Evolutionary conservation across 2,797 vertebrate genomes (phyloP).

Genomic region (Fistularia tabacaria): DNA sequence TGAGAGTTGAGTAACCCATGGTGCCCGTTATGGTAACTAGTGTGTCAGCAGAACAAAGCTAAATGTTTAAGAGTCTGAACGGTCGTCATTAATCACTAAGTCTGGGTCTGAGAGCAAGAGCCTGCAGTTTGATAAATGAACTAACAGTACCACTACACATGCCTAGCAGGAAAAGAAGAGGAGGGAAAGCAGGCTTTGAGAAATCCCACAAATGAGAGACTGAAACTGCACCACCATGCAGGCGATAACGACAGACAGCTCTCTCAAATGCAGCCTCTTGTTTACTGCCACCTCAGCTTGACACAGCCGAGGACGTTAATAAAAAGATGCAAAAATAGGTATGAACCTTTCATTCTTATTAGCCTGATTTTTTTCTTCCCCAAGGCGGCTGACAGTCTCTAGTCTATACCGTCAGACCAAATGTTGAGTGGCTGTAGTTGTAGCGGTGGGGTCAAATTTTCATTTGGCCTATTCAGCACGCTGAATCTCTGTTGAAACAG

Average conservation of each 20-base stretch:
- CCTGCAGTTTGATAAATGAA: constrained; percentile 70
- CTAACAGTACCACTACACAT: constrained; percentile 44
- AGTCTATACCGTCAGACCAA: constrained; percentile 16
- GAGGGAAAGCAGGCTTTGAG: constrained; percentile 17
- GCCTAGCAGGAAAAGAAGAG: constrained; percentile 45
- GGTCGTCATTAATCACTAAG: constrained; percentile 68
- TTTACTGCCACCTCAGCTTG: constrained; percentile 39
- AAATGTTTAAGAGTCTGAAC: constrained; percentile 73
- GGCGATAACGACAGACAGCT: constrained; percentile 34
- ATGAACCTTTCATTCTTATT: constrained; percentile 21
- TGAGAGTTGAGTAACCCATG: constrained; percentile 52
- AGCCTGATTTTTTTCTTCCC: constrained; percentile 14
- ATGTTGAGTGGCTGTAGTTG: constrained; percentile 25
- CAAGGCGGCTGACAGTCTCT: constrained; percentile 12
- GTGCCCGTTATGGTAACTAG: constrained; percentile 60
- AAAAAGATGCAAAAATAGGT: constrained; percentile 17
- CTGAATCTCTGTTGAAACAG: constrained; percentile 16
- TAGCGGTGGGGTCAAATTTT: constrained; percentile 19
- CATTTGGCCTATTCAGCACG: constrained; percentile 32
- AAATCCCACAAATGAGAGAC: constrained; percentile 29
- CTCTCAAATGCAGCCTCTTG: constrained; percentile 26
- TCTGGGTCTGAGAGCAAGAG: constrained; percentile 51
- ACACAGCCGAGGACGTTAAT: constrained; percentile 4
- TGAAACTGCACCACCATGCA: constrained; percentile 21
- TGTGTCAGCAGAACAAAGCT: constrained; percentile 71